A percentile compares a stretch with the other conserved stretches of the same genome.
These are phyloP conservation scores for Pentamera pediparva DNA, from an alignment of 53 echinoderm and acorn worm species.

Conservation along the genomic window DNA sequence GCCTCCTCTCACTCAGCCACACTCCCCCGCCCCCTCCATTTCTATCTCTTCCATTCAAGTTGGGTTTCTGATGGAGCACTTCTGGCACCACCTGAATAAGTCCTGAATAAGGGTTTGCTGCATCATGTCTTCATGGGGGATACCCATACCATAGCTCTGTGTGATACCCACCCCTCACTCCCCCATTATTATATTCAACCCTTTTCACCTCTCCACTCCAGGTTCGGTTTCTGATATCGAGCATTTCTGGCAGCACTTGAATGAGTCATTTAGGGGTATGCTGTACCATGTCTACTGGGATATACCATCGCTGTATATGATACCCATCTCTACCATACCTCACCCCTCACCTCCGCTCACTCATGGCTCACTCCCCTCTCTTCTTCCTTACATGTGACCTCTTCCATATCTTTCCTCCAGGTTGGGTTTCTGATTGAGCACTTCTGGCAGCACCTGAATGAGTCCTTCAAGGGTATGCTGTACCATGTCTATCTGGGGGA, in stretches of 20 bases:
- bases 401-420: not conserved
- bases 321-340: constrained; percentile 70
- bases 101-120: not conserved
- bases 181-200: no score
- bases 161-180: constrained; percentile 71
- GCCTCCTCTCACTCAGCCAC: constrained; percentile 48
- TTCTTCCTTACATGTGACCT: not conserved
- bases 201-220: not conserved
- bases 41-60: not conserved
- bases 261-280: constrained; percentile 32
- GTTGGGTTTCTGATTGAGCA: constrained; percentile 16
- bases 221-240: not conserved
- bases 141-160: constrained; percentile 49
- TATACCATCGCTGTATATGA: constrained; percentile 68
- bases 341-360: no score
- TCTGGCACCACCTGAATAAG: constrained; percentile 13
- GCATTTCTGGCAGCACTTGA: constrained; percentile 19
- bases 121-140: constrained; percentile 2
- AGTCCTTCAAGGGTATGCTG: not conserved
- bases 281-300: constrained; percentile 2
- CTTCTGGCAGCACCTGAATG: constrained; percentile 3
- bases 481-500: constrained; percentile 11
- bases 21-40: constrained; percentile 32
- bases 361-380: no score
- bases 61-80: not conserved